Evolutionary conservation across 2,113 vertebrate genomes (phyloP).

Genomic region (Psittacula cyanocephala): DNA sequence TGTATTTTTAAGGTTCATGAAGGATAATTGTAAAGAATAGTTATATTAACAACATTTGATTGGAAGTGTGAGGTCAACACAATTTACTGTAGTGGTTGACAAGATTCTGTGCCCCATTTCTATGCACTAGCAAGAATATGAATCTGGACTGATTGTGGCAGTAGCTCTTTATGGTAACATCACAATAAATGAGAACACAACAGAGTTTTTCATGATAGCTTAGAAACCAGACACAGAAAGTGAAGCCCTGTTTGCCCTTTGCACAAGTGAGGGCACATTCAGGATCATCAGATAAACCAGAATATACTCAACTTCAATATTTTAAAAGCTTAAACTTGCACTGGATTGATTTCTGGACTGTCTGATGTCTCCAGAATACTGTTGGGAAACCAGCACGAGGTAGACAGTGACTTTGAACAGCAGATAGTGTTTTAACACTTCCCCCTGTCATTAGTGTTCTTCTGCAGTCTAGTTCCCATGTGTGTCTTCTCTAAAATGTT

Average conservation of each 20-base stretch:
- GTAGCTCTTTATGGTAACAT: background rate
- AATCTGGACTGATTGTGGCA: background rate
- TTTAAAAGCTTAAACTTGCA: background rate
- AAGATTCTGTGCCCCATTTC: background rate
- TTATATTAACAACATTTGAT: background rate
- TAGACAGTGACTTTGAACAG: background rate
- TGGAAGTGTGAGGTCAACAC: background rate
- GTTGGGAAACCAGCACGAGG: background rate
- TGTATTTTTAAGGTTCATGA: background rate
- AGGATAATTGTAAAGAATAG: background rate
- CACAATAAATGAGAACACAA: background rate
- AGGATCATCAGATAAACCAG: background rate
- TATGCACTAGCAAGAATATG: background rate
- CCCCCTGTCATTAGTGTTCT: background rate
- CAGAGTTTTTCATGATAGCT: background rate
- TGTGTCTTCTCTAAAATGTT: constrained; percentile 28
- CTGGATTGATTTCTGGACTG: background rate
- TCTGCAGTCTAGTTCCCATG: background rate
- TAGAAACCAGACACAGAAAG: background rate
- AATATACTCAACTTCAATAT: background rate
- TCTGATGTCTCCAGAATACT: background rate
- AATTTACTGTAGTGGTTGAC: background rate
- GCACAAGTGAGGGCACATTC: background rate
- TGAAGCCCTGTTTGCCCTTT: background rate
- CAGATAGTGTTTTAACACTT: background rate